These are phyloP conservation scores for Himalopsyche anomala DNA, from an alignment of 2,888 invertebrate species.

Conservation along the genomic window DNA sequence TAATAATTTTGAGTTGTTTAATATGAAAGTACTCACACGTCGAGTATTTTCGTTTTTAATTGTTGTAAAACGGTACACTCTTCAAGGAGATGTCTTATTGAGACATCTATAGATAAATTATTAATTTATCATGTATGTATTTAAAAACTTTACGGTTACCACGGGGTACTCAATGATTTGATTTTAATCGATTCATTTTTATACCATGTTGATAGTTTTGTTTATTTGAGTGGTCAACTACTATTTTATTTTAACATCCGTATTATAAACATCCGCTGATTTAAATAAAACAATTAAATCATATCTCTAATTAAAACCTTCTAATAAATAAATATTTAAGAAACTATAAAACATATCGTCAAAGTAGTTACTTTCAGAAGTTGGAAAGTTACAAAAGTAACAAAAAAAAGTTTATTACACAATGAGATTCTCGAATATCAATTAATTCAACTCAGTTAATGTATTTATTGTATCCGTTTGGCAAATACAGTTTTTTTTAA, in stretches of 20 bases:
- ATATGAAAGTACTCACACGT: background rate
- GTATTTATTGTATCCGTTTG: too few species aligned
- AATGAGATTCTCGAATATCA: too few species aligned
- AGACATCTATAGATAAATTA: constrained; percentile 18
- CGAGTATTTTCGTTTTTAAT: background rate
- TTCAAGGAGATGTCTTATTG: background rate
- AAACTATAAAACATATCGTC: too few species aligned
- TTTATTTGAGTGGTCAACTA: background rate
- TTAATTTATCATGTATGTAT: constrained; percentile 9
- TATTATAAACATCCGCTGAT: background rate
- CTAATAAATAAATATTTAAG: too few species aligned
- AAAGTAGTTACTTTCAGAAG: too few species aligned
- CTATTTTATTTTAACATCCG: background rate
- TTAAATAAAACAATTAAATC: too few species aligned
- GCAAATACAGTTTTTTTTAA: too few species aligned
- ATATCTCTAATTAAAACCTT: too few species aligned
- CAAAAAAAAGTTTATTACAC: too few species aligned
- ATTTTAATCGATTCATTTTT: constrained; percentile 15
- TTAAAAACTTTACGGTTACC: background rate
- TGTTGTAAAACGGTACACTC: constrained; percentile 18
- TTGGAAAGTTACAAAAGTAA: too few species aligned
- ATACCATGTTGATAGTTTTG: background rate
- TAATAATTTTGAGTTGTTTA: background rate
- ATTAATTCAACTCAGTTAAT: too few species aligned
- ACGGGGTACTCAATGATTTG: constrained; percentile 16